Conservation (phyloP, 2,797 vertebrate species). For the Echiichthys vipera region DNA sequence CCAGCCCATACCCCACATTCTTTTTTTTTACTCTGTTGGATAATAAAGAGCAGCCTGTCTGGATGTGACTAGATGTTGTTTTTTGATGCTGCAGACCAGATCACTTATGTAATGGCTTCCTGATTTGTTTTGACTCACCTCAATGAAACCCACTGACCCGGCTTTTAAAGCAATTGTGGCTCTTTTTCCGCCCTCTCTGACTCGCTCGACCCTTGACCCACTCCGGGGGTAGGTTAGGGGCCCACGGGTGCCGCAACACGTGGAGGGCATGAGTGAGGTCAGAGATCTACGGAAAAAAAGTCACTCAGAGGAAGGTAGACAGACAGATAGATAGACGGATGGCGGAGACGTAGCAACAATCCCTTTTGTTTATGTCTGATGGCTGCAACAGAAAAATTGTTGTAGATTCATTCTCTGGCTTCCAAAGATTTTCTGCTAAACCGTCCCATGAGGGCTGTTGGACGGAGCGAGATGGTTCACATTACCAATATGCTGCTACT, state of each 20-base stretch:
- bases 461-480: conserved; percentile 43
- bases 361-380: conserved; percentile 30
- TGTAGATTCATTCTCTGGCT: conserved; percentile 44
- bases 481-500: conserved; percentile 66
- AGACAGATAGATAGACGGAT: conserved; percentile 36
- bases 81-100: conserved; percentile 40
- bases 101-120: conserved; percentile 43
- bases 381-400: conserved; percentile 32
- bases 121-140: conserved; percentile 69
- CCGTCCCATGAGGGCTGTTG: conserved; percentile 46
- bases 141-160: conserved; percentile 52
- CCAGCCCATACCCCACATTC: conserved; percentile 37
- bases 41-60: conserved; percentile 40
- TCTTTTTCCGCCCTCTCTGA: conserved; percentile 64
- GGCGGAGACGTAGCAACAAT: not conserved
- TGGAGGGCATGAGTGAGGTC: conserved; percentile 62
- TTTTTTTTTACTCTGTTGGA: conserved; percentile 28
- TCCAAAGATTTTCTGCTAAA: conserved; percentile 47
- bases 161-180: conserved; percentile 57
- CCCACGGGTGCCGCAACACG: conserved; percentile 55
- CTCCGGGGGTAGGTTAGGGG: conserved; percentile 51
- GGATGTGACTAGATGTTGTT: conserved; percentile 12
- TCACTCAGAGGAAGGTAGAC: conserved; percentile 44
- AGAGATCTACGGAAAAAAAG: conserved; percentile 60
- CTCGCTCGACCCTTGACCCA: conserved; percentile 61